Percentiles rank a stretch among this genome's conserved stretches.
phyloP scores from a whole-genome alignment of 2,113 vertebrate genomes.

The Rhegmatorhina hoffmannsi region DNA sequence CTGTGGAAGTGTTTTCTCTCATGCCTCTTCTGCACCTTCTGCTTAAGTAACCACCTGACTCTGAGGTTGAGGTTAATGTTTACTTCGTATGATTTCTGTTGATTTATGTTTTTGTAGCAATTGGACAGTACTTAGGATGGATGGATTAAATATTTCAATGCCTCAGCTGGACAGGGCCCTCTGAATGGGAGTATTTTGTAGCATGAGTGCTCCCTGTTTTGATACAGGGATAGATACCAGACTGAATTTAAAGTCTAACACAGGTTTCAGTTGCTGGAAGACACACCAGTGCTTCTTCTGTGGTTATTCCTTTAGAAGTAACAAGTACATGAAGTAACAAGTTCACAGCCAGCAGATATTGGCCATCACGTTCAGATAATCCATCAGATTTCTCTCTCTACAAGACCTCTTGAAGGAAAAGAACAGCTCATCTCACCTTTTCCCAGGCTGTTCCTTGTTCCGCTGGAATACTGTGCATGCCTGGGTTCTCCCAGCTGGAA shows the following conservation, averaged over 20 bases:
- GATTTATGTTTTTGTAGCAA: neutral
- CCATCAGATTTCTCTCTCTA: neutral
- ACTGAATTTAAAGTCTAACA: neutral
- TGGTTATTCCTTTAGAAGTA: neutral
- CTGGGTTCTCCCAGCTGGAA: neutral
- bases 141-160: neutral
- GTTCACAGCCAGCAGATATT: neutral
- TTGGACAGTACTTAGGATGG: neutral
- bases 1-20: neutral
- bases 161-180: neutral
- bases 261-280: neutral
- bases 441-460: neutral
- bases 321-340: neutral
- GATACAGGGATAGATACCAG: neutral
- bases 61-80: slow-evolving; percentile 5
- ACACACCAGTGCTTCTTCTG: neutral
- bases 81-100: neutral
- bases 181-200: neutral
- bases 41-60: neutral
- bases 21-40: neutral
- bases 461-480: neutral
- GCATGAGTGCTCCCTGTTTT: neutral
- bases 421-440: neutral
- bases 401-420: neutral
- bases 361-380: neutral